Conservation (phyloP, 2,888 invertebrate species). For the Vandiemenella viatica region DNA sequence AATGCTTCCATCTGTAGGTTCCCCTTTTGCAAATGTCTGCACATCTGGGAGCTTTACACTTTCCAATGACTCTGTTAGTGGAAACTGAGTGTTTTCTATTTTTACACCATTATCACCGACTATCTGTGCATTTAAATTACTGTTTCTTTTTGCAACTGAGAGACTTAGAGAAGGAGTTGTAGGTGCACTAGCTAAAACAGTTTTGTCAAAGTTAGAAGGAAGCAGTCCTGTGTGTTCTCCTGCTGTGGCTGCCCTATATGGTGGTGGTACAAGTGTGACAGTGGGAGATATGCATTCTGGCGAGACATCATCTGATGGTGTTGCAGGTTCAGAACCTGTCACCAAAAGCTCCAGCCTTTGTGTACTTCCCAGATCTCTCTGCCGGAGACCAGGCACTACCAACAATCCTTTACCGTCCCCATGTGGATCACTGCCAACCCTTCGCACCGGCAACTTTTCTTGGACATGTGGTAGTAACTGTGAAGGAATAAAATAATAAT, state of each 20-base stretch:
- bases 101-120: background rate
- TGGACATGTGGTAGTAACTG: background rate
- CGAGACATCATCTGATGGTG: constrained; percentile 16
- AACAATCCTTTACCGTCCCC: background rate
- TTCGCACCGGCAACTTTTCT: background rate
- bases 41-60: background rate
- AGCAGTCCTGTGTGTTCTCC: background rate
- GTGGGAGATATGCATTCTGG: constrained; percentile 21
- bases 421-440: constrained; percentile 2
- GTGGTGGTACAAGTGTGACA: constrained; percentile 22
- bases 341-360: constrained; percentile 9
- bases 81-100: background rate
- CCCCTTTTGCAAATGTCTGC: background rate
- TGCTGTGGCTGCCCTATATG: constrained; percentile 15
- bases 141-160: background rate
- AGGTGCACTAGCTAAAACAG: background rate
- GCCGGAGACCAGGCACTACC: constrained; percentile 4
- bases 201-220: background rate
- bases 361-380: constrained; percentile 11
- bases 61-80: background rate
- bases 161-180: background rate
- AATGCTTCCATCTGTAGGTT: background rate
- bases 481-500: background rate
- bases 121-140: background rate
- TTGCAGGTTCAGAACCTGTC: background rate